A percentile compares a stretch with the other conserved stretches of the same genome.
These are phyloP conservation scores for Pangasius djambal DNA, from an alignment of 2,797 vertebrate species.

Conservation along the genomic window DNA sequence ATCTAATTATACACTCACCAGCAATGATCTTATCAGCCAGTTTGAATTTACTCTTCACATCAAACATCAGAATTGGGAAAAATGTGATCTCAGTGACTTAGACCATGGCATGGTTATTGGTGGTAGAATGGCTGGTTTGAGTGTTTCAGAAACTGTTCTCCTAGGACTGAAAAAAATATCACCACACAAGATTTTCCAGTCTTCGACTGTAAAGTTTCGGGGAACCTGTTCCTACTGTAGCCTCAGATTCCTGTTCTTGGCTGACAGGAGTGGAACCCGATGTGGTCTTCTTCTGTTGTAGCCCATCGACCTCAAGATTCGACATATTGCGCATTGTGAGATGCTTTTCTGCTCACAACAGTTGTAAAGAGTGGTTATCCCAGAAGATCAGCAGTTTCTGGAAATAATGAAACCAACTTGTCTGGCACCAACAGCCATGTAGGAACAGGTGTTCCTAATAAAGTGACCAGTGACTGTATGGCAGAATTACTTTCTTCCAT, in stretches of 20 bases:
- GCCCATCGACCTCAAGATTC: neutral
- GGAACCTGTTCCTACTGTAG: neutral
- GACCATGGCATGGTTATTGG: neutral
- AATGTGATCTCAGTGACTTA: neutral
- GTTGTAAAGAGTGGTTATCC: neutral
- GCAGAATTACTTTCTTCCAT: neutral
- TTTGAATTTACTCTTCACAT: neutral
- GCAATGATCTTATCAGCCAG: neutral
- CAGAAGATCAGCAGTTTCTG: neutral
- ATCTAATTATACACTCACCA: neutral
- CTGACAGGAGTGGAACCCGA: neutral
- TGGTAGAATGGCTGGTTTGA: neutral
- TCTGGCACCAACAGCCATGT: neutral
- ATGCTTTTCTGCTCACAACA: neutral
- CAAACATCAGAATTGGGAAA: neutral
- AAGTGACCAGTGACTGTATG: neutral
- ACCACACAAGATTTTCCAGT: neutral
- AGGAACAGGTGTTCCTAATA: neutral
- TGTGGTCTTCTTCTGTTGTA: neutral
- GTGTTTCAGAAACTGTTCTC: neutral
- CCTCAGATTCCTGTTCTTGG: neutral
- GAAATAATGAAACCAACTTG: too few relatives aligned
- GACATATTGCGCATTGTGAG: neutral
- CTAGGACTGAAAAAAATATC: neutral
- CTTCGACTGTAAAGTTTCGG: neutral